Evolutionary conservation across 2,113 vertebrate species (phyloP).

Genomic region (Typhlomys cinereus): DNA sequence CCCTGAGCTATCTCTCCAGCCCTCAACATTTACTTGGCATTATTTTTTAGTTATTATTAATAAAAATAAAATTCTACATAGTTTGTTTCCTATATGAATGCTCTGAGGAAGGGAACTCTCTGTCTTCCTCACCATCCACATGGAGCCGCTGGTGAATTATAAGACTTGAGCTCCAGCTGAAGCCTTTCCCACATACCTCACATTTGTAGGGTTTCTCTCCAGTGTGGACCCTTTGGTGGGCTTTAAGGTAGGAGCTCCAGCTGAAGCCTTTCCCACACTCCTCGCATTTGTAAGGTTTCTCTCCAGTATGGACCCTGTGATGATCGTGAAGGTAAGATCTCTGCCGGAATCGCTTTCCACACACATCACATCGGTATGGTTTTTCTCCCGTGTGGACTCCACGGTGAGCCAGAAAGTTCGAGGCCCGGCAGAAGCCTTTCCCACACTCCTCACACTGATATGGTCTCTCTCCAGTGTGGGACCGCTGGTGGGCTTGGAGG

Average conservation of each 20-base stretch:
- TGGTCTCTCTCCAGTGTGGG: conserved; percentile 76
- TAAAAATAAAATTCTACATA: neutral
- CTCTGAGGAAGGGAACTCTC: neutral
- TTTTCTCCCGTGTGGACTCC: conserved; percentile 76
- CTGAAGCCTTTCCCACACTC: conserved; percentile 78
- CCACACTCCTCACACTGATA: conserved; percentile 74
- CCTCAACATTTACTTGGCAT: no score
- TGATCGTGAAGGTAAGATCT: conserved; percentile 76
- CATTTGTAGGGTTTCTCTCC: conserved; percentile 76
- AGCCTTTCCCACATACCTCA: conserved; percentile 75
- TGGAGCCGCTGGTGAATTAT: conserved; percentile 73
- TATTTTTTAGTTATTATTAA: no score
- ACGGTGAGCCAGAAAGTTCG: conserved; percentile 73
- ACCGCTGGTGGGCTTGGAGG: conserved; percentile 72
- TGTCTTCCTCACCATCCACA: conserved; percentile 23
- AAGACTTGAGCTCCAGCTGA: conserved; percentile 78
- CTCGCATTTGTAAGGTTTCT: conserved; percentile 74
- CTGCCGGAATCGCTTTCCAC: conserved; percentile 73
- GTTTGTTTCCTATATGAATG: neutral
- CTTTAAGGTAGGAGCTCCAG: conserved; percentile 72
- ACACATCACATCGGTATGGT: conserved; percentile 68
- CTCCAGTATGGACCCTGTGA: conserved; percentile 76
- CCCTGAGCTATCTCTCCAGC: no score
- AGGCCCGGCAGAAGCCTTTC: conserved; percentile 73
- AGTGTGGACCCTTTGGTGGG: conserved; percentile 75